phyloP scores from a whole-genome alignment of 2,888 invertebrate species.

The Ophion obscuratus region DNA sequence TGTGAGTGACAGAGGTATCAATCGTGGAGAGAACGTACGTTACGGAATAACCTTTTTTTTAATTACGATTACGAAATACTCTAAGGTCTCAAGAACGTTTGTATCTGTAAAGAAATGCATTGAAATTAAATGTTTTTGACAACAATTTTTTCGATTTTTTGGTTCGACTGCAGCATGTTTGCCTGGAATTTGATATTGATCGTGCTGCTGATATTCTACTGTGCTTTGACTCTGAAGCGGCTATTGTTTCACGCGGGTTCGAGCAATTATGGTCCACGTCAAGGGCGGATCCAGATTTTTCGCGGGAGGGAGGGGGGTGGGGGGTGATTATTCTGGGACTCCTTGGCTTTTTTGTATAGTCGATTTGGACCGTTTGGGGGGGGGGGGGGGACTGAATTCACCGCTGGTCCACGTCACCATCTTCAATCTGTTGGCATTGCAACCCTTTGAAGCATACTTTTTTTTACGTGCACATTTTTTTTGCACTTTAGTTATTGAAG shows the following conservation, averaged over 20 bases:
- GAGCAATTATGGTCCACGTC: too few relatives aligned
- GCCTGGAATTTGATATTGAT: not conserved
- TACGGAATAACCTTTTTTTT: slow-evolving; percentile 58
- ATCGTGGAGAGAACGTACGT: slow-evolving; percentile 57
- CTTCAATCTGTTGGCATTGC: too few relatives aligned
- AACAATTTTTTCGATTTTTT: slow-evolving; percentile 22
- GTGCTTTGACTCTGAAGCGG: not conserved
- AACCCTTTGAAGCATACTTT: too few relatives aligned
- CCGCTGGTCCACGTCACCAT: too few relatives aligned
- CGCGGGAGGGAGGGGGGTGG: too few relatives aligned
- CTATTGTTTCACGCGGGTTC: not conserved
- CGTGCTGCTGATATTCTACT: not conserved
- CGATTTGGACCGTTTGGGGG: too few relatives aligned
- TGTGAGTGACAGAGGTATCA: slow-evolving; percentile 62
- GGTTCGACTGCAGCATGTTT: not conserved
- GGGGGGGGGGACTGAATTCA: too few relatives aligned
- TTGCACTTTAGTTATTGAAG: too few relatives aligned
- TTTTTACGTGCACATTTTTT: too few relatives aligned
- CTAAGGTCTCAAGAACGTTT: slow-evolving; percentile 63
- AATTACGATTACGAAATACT: slow-evolving; percentile 53
- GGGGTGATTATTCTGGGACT: too few relatives aligned
- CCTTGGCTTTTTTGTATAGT: too few relatives aligned
- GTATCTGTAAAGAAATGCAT: slow-evolving; percentile 56
- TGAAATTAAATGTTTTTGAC: slow-evolving; percentile 68
- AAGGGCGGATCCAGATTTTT: too few relatives aligned